These are phyloP conservation scores for Drosophila tanythrix DNA, from an alignment of 2,888 invertebrate genomes.

Conservation along the genomic window DNA sequence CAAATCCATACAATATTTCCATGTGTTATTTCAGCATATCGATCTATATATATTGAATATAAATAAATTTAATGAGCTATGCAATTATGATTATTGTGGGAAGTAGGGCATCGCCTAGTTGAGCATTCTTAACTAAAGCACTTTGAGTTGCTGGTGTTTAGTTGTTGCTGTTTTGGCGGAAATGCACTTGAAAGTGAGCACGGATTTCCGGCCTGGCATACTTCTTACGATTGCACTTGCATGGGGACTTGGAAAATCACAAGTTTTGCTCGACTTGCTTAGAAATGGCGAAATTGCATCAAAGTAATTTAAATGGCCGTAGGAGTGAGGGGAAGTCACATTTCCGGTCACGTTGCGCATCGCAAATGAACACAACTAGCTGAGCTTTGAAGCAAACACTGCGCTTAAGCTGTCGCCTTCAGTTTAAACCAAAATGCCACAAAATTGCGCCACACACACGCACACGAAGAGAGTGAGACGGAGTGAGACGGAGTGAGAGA, in stretches of 20 bases:
- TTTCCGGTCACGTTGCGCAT: slow-evolving; percentile 50
- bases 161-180: slow-evolving; percentile 52
- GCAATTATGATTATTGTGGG: background rate
- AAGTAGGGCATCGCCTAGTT: background rate
- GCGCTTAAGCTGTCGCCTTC: slow-evolving; percentile 22
- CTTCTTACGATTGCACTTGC: slow-evolving; percentile 26
- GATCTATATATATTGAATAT: background rate
- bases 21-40: background rate
- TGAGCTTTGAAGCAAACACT: slow-evolving; percentile 4
- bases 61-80: background rate
- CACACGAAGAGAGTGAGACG: slow-evolving; percentile 1
- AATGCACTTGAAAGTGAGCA: slow-evolving; percentile 71
- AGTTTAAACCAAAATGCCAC: slow-evolving; percentile 22
- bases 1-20: background rate
- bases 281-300: slow-evolving; percentile 36
- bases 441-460: background rate
- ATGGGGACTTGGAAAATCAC: slow-evolving; percentile 12
- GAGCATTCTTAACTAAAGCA: background rate
- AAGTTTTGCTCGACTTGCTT: slow-evolving; percentile 25
- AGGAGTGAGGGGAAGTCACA: slow-evolving; percentile 28
- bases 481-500: background rate
- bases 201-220: slow-evolving; percentile 64
- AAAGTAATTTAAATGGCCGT: slow-evolving; percentile 41
- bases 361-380: slow-evolving; percentile 63
- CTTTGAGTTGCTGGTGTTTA: slow-evolving; percentile 3